Evolutionary conservation across 2,113 vertebrate genomes (phyloP).

Genomic region (Ardeotis arabs): DNA sequence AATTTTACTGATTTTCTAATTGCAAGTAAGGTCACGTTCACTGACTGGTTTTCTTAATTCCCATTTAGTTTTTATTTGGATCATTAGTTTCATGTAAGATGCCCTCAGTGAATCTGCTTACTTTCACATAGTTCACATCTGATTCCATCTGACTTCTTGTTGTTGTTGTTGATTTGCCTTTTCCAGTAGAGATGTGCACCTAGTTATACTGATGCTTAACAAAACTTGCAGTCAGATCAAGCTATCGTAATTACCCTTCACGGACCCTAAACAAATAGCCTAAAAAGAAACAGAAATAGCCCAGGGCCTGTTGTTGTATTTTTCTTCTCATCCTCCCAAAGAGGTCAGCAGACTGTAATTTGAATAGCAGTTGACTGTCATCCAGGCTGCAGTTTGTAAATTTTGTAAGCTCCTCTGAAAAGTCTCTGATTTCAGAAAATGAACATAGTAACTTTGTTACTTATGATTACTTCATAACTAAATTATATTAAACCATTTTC

Average conservation of each 20-base stretch:
- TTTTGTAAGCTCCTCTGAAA: neutral
- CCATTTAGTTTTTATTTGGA: neutral
- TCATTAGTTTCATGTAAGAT: neutral
- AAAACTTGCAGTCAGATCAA: neutral
- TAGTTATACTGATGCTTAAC: neutral
- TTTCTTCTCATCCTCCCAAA: neutral
- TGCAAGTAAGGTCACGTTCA: neutral
- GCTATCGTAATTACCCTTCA: neutral
- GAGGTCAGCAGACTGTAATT: neutral
- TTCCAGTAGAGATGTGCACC: neutral
- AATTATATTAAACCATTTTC: neutral
- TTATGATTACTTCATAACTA: neutral
- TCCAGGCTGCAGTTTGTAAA: neutral
- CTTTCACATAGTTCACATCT: neutral
- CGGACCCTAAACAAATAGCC: neutral
- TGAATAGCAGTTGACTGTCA: neutral
- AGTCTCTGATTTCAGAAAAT: neutral
- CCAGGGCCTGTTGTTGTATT: rapidly evolving
- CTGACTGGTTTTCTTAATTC: neutral
- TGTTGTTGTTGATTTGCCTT: neutral
- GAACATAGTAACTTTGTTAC: neutral
- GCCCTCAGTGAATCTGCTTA: neutral
- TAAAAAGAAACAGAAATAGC: neutral
- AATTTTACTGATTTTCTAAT: neutral
- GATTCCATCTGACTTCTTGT: neutral